Evolutionary conservation across 2,797 vertebrate species (phyloP), one percentile per base, ranked within the genome.

Genomic region (Xerus rutilus): DNA sequence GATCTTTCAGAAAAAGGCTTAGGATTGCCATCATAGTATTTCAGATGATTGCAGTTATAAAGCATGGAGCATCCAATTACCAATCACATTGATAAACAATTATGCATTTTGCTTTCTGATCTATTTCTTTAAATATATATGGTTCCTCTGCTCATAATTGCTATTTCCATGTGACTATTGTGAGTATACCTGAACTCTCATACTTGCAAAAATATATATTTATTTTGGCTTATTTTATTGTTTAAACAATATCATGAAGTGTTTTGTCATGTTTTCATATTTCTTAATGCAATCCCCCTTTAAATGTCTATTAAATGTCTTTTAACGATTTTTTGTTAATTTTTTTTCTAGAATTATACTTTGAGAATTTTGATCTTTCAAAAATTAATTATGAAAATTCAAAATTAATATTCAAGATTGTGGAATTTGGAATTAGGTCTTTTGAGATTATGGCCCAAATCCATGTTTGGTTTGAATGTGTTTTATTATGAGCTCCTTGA

Each of bases 401-500:
- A 52, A 52, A 52, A 52, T 54, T 5, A 67, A 23, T 54, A 67
- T 39, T 32, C 62, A 67, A 43, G 77, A 79, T 69, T 43, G 25
- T 43, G 17, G 32, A 67, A 3, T 21, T 54, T 21, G 14, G 76
- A 12, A 69, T 43, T 65, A 8, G 54, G 1, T 45, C 28, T 43
- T 52, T 57, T 54, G 35, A 89, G 43, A 79, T 57, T 54, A 5
- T 52, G 21, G 21, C 52, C 25, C 15, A 78, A 52, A 39, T n/a
- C 28, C 18, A 17, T 65, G 28, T 21, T 70, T 30, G 35, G 30
- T 30, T 47, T 64, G 0, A 35, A 47, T 45, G 25, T 13, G 3
- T 59, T 95, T 90, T 76, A 79, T 90, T 43, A 11, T 86, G 45
- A 92, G 92, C 39, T 73, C 45, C 12, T 74, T 83, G 23, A 79